Evolutionary conservation across 2,888 invertebrate genomes (phyloP).

Genomic region (Agonopterix arenella): DNA sequence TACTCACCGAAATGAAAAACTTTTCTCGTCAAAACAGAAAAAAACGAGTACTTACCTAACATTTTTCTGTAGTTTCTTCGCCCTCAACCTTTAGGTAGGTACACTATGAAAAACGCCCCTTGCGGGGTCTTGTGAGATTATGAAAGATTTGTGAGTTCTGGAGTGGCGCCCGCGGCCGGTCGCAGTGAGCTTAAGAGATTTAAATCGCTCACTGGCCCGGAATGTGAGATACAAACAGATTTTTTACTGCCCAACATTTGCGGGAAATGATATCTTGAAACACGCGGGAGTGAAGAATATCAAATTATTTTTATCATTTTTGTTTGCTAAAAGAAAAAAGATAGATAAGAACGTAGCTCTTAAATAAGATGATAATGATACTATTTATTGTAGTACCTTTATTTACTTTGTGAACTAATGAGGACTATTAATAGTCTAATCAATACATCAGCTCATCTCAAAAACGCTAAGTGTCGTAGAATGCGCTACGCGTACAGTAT

Average conservation of each 20-base stretch:
- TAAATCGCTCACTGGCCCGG: constrained; percentile 72
- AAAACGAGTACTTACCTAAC: constrained; percentile 12
- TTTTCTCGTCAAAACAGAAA: constrained; percentile 27
- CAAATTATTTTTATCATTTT: too few relatives aligned
- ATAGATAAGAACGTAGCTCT: too few relatives aligned
- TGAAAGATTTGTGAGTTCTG: constrained; percentile 76
- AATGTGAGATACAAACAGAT: constrained; percentile 74
- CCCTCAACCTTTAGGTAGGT: constrained; percentile 34
- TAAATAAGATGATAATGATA: too few relatives aligned
- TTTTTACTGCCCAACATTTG: constrained; percentile 52
- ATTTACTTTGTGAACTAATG: too few relatives aligned
- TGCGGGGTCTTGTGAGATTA: constrained; percentile 66
- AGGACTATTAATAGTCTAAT: too few relatives aligned
- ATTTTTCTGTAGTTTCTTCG: constrained; percentile 30
- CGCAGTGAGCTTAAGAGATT: constrained; percentile 72
- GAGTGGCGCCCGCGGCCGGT: constrained; percentile 62
- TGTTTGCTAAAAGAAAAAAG: too few relatives aligned
- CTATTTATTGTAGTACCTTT: too few relatives aligned
- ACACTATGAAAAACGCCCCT: constrained; percentile 68
- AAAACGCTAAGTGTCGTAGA: too few relatives aligned
- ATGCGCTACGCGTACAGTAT: too few relatives aligned
- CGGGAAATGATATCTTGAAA: constrained; percentile 38
- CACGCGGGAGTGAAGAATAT: neutral
- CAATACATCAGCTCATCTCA: too few relatives aligned
- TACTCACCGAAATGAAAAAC: constrained; percentile 3